Evolutionary conservation across 2,888 invertebrate species (phyloP), one percentile per base, ranked within the genome.

Genomic region (Cepaea hortensis): DNA sequence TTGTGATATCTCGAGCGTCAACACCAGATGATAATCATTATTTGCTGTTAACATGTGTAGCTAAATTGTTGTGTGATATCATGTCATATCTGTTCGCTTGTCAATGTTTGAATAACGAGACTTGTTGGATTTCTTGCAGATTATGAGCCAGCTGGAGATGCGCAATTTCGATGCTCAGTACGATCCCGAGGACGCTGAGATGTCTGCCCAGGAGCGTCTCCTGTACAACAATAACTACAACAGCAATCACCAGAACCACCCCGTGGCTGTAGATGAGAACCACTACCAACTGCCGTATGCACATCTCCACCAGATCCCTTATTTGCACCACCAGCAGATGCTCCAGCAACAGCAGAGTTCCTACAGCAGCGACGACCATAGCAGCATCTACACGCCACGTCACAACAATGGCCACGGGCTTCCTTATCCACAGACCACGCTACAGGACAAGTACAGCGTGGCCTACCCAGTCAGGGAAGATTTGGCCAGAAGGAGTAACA

Each of bases 61-160:
- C 35, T 35, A 35, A 35, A 35, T 35, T 35, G 35, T 35, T 35
- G 35, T 35, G 35, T 35, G 35, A 35, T 35, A 35, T 35, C 35
- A 35, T 35, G 35, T 35, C 35, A 35, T 35, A 35, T 35, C 35
- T 35, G 35, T 35, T 35, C 35, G 35, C 35, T 35, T 35, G 35
- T 35, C 35, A 35, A 35, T 35, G 35, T 35, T 35, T 35, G 35
- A 15, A 18, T 65, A 65, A 9, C 9, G 65, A 15, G 18, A 9
- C 9, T 68, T 68, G 6, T 55, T 55, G 11, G 11, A 55, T 83
- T 70, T 35, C n/a, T 81, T 79, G 9, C 86, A 88, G 88, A 87
- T 88, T 87, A 87, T 88, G 88, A 88, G 72, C 84, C 80, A 85
- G 46, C 81, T 88, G 11, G 88, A 88, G 86, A 86, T 88, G 88